Base-by-base conservation (phyloP, 2,888 invertebrate species). In the Xestia sexstrigata region DNA sequence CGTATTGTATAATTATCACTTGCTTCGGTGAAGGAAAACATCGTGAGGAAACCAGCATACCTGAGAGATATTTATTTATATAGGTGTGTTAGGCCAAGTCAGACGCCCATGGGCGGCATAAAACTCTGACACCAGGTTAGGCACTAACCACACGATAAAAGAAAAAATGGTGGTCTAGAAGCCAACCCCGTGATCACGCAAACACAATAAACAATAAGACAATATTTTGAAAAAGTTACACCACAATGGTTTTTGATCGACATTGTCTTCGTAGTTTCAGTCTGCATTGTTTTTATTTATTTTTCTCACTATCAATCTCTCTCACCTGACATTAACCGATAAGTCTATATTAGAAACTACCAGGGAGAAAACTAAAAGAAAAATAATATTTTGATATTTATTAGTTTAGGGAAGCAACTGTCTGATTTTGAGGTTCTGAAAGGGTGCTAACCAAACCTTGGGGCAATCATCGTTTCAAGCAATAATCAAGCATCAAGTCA, bases 261-360 rank as follows among this genome's bases (percentile, higher is more conserved):
- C 6, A 23, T 20, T 55, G n/a, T 55, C n/a, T 45, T 58, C 6
- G 15, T 39, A 7, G 15, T 35, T 55, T 26, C 7, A 13, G 20
- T 20, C 17, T 30, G 20, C 30, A 58, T 30, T 30, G 3, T 42
- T 55, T 47, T 7, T 67, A 62, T 70, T 79, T 60, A 52, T n/a
- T 66, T 80, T 70, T 20, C 30, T n/a, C 7, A 20, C 70, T 15
- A 82, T 81, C 70, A 63, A 39, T 68, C 55, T 63, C 20, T 13
- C 1, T n/a, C n/a, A 58, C 13, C 17, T 58, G 82, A 76, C 62
- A 8, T 55, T 58, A 62, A 58, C 47, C 11, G 65, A 74, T 68
- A 69, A 23, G 35, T 60, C n/a, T n/a, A 15, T 11, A n/a, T n/a
- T n/a, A 70, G 20, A 70, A 35, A 66, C 15, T 15, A 20, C n/a